Evolutionary conservation across 2,888 invertebrate genomes (phyloP).

Genomic region (Homarus gammarus): DNA sequence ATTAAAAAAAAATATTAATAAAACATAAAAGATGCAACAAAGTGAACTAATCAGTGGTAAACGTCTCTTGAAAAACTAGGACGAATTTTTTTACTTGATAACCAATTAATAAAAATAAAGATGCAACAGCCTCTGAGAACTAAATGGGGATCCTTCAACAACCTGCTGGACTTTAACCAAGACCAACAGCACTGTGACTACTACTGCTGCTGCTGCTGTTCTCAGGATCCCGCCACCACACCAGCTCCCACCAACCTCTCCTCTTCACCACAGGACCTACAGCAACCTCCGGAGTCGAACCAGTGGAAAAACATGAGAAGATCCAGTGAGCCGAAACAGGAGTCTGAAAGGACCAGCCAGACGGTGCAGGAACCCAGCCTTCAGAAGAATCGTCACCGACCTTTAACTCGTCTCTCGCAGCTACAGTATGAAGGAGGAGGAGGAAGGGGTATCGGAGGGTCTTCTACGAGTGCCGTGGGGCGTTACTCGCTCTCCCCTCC

Average conservation of each 20-base stretch:
- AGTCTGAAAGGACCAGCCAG: background rate
- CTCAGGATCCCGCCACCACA: background rate
- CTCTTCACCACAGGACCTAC: background rate
- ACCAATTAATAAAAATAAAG: background rate
- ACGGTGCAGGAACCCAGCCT: background rate
- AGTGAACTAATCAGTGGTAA: too few species aligned
- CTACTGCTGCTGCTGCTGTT: background rate
- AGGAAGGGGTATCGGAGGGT: background rate
- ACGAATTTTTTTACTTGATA: too few species aligned
- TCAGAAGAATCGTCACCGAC: slow-evolving; percentile 51
- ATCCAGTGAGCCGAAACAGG: background rate
- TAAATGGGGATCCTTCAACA: slow-evolving; percentile 29
- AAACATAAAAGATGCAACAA: too few species aligned
- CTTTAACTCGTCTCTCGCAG: slow-evolving; percentile 51
- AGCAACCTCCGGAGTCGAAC: background rate
- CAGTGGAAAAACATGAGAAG: background rate
- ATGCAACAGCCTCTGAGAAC: slow-evolving; percentile 29
- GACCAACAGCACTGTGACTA: background rate
- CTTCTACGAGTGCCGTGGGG: slow-evolving; percentile 32
- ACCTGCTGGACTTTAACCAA: background rate
- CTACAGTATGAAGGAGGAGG: slow-evolving; percentile 30
- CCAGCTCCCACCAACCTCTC: background rate
- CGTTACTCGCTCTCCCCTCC: slow-evolving; percentile 59
- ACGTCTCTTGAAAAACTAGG: too few species aligned
- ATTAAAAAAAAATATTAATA: too few species aligned